phyloP scores from a whole-genome alignment of 2,888 invertebrate genomes.

The Penaeus monodon region DNA sequence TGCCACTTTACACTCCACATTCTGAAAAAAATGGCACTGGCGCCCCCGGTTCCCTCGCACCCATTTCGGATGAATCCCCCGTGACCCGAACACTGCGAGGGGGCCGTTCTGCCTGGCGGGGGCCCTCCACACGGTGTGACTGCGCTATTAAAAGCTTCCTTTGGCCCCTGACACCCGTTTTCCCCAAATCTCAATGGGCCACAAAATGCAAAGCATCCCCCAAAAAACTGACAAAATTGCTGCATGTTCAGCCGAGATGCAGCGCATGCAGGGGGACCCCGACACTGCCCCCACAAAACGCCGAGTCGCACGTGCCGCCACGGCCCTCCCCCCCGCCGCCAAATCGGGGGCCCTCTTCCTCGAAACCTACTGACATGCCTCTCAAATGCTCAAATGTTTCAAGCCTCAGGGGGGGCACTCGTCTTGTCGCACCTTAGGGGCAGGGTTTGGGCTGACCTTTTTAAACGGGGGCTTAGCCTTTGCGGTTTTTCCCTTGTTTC shows the following conservation, averaged over 20 bases:
- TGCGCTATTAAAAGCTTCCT: conserved; percentile 8
- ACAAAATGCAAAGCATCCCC: too few relatives aligned
- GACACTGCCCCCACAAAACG: not conserved
- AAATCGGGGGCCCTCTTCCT: not conserved
- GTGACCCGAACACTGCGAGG: not conserved
- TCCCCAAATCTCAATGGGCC: too few relatives aligned
- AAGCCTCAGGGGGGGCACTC: conserved; percentile 39
- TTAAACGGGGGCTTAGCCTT: conserved; percentile 50
- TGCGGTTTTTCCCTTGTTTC: conserved; percentile 64
- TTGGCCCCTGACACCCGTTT: too few relatives aligned
- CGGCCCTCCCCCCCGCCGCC: not conserved
- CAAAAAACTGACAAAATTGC: too few relatives aligned
- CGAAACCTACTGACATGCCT: not conserved
- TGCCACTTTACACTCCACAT: too few relatives aligned
- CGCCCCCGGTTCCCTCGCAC: too few relatives aligned
- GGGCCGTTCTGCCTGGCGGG: not conserved
- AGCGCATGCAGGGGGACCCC: not conserved
- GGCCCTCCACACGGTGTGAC: not conserved
- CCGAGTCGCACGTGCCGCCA: conserved; percentile 55
- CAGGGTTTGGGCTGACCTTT: conserved; percentile 45
- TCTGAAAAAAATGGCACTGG: too few relatives aligned
- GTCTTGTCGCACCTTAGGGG: conserved; percentile 53
- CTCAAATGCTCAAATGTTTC: not conserved
- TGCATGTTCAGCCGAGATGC: too few relatives aligned
- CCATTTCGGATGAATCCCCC: too few relatives aligned